phyloP scores from a whole-genome alignment of 1,140 invertebrate species.

The Trachymyrmex septentrionalis region DNA sequence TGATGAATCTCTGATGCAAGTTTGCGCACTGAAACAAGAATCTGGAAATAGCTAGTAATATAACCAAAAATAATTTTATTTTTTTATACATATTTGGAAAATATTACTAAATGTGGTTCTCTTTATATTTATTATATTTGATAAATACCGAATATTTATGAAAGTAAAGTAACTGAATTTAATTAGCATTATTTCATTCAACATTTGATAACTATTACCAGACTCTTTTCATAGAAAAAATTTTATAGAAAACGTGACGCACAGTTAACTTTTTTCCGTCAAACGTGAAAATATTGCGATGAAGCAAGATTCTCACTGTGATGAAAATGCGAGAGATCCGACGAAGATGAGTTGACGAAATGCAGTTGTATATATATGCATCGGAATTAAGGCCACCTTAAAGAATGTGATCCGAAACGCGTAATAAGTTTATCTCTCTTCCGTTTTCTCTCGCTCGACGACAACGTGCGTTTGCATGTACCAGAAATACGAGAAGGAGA shows the following conservation, averaged over 20 bases:
- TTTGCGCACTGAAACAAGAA: too few relatives aligned
- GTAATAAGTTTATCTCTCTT: conserved; percentile 32
- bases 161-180: too few relatives aligned
- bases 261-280: not conserved
- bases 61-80: too few relatives aligned
- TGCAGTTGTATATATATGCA: not conserved
- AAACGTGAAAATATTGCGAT: not conserved
- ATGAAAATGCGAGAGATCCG: not conserved
- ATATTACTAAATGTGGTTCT: too few relatives aligned
- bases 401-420: conserved; percentile 18
- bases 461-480: conserved; percentile 17
- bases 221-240: not conserved
- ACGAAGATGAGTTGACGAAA: not conserved
- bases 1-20: not conserved
- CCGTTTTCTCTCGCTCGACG: conserved; percentile 13
- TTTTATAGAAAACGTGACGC: not conserved
- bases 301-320: not conserved
- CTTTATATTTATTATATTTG: too few relatives aligned
- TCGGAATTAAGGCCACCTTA: not conserved
- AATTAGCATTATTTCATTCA: too few relatives aligned
- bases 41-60: too few relatives aligned
- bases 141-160: too few relatives aligned
- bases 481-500: conserved; percentile 56
- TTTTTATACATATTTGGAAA: too few relatives aligned
- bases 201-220: too few relatives aligned